Conservation (phyloP, 2,113 vertebrate genomes). For the Anas platyrhynchos region DNA sequence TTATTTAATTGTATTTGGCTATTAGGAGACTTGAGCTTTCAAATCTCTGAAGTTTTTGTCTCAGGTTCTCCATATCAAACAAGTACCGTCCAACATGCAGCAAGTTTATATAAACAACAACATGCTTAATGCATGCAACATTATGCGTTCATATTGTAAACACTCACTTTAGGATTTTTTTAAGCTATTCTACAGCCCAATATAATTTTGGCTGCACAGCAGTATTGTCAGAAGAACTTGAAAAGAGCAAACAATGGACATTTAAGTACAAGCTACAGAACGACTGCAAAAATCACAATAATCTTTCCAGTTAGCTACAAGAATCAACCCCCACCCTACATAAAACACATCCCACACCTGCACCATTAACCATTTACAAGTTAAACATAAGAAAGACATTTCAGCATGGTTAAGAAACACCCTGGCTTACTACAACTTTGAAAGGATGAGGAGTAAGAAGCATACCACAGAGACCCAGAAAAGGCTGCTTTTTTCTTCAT, state of each 20-base stretch:
- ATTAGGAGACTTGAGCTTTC: conserved; percentile 33
- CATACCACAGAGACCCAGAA: conserved; percentile 71
- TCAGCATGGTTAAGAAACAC: conserved; percentile 59
- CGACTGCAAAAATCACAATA: conserved; percentile 49
- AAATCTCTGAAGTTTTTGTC: conserved; percentile 70
- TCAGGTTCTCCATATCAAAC: conserved; percentile 37
- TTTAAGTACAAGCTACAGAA: conserved; percentile 53
- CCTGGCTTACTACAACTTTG: conserved; percentile 67
- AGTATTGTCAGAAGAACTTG: conserved; percentile 62
- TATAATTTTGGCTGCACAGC: conserved; percentile 33
- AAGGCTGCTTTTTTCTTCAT: conserved; percentile 78
- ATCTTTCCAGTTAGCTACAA: conserved; percentile 46
- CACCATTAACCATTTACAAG: conserved; percentile 58
- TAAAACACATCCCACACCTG: conserved; percentile 65
- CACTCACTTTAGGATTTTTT: conserved; percentile 34
- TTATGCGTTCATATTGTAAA: conserved; percentile 33
- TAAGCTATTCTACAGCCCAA: conserved; percentile 24
- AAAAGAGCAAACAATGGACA: conserved; percentile 75
- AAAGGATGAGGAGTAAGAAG: conserved; percentile 67
- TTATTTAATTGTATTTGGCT: not conserved
- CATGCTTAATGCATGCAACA: conserved; percentile 69
- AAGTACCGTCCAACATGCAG: conserved; percentile 65
- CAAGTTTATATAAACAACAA: conserved; percentile 73
- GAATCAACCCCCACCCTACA: conserved; percentile 59
- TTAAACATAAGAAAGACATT: conserved; percentile 67